These are phyloP conservation scores for Metopia argyrocephala DNA, from an alignment of 2,888 invertebrate genomes.

Conservation along the genomic window DNA sequence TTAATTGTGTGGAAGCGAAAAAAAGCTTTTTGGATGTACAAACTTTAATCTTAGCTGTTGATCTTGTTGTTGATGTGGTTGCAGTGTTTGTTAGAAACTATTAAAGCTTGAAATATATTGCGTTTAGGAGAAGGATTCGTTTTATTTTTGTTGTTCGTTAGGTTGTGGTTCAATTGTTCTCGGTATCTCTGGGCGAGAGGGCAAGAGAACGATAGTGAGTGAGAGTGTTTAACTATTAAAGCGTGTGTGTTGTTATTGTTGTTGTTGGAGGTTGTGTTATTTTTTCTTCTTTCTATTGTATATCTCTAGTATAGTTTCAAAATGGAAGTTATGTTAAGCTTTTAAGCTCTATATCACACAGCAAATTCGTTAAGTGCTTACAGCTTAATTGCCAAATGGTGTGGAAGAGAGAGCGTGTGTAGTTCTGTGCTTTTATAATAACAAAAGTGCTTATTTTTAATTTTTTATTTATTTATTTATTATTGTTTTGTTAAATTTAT, in stretches of 20 bases:
- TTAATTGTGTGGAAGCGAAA: slow-evolving; percentile 8
- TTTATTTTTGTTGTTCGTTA: neutral
- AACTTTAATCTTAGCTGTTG: neutral
- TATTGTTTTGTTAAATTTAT: neutral
- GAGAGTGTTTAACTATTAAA: slow-evolving; percentile 12
- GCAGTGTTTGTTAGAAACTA: neutral
- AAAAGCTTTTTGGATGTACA: neutral
- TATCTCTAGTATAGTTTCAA: slow-evolving; percentile 12
- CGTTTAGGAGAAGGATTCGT: slow-evolving; percentile 1
- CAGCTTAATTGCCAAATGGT: slow-evolving; percentile 51
- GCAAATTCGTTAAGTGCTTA: slow-evolving; percentile 45
- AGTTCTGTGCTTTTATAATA: neutral
- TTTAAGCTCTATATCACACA: slow-evolving; percentile 44
- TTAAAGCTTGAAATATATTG: neutral
- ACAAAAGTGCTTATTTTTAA: neutral
- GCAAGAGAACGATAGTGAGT: neutral
- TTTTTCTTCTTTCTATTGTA: slow-evolving; percentile 18
- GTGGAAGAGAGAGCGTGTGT: slow-evolving; percentile 39
- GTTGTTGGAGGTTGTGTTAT: neutral
- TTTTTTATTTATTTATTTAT: neutral
- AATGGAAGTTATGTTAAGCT: slow-evolving; percentile 57
- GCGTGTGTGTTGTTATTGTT: slow-evolving; percentile 8
- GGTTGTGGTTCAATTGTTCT: neutral
- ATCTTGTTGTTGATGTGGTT: neutral
- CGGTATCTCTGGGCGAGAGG: neutral